These are phyloP conservation scores for Spialia ferax DNA, from an alignment of 2,888 invertebrate species.

Conservation along the genomic window DNA sequence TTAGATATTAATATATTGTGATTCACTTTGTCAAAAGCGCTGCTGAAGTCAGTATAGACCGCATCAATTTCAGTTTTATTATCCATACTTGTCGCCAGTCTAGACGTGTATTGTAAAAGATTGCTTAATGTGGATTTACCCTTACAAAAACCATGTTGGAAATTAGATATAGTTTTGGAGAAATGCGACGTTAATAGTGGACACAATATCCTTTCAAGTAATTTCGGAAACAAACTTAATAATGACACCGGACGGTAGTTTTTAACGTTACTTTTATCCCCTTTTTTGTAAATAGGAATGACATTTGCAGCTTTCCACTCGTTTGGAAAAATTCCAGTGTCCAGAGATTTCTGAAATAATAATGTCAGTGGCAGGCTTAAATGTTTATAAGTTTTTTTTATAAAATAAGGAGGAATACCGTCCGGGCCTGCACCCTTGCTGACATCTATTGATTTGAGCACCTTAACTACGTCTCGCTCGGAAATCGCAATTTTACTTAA, in stretches of 20 bases:
- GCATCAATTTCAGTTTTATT: neutral
- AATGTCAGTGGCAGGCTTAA: neutral
- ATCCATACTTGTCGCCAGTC: neutral
- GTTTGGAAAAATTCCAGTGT: neutral
- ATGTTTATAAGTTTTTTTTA: neutral
- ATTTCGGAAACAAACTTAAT: neutral
- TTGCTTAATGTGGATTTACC: neutral
- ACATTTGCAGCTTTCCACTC: neutral
- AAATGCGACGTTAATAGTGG: neutral
- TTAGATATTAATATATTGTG: neutral
- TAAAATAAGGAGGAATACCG: neutral
- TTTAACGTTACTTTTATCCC: neutral
- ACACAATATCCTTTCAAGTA: neutral
- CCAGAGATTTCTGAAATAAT: neutral
- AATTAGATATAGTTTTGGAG: neutral
- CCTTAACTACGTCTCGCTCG: neutral
- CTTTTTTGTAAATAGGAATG: neutral
- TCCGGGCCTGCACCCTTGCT: slow-evolving; percentile 1
- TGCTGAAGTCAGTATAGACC: neutral
- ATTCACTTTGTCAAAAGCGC: neutral
- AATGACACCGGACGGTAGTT: neutral
- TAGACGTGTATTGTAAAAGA: neutral
- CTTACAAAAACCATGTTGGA: neutral
- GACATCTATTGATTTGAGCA: neutral
- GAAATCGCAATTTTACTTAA: neutral